Conservation (phyloP, 2,888 invertebrate species). For the Osedax fenrisi region DNA sequence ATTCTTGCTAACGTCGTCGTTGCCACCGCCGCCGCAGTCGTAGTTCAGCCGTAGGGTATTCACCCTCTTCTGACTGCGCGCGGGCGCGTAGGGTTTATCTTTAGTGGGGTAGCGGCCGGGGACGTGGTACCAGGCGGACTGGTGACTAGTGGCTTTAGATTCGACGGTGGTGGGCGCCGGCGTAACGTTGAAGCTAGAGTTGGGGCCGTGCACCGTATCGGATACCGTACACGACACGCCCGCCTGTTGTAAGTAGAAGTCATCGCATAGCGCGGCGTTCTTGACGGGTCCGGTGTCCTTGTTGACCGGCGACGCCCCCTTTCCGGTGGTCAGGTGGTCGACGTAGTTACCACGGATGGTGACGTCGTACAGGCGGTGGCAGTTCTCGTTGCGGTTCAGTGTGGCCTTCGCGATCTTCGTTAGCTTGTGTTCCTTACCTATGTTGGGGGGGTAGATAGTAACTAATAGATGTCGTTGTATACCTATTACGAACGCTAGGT, state of each 20-base stretch:
- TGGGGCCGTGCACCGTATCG: slow-evolving; percentile 37
- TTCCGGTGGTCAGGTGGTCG: not conserved
- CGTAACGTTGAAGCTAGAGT: slow-evolving; percentile 38
- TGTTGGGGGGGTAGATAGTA: too few species aligned
- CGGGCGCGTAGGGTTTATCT: slow-evolving; percentile 37
- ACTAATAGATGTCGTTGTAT: too few species aligned
- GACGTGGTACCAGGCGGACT: slow-evolving; percentile 47
- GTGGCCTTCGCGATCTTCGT: not conserved
- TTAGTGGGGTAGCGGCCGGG: slow-evolving; percentile 43
- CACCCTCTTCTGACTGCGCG: slow-evolving; percentile 39
- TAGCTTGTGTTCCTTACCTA: not conserved
- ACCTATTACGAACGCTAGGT: too few species aligned
- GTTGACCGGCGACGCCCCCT: not conserved
- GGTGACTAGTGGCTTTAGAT: slow-evolving; percentile 38
- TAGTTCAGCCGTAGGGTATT: not conserved
- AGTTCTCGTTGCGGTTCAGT: not conserved
- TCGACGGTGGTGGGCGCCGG: not conserved
- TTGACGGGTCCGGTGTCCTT: not conserved
- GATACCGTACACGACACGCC: not conserved
- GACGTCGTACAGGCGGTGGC: not conserved
- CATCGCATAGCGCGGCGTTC: not conserved
- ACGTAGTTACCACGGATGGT: not conserved
- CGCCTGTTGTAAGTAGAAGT: not conserved
- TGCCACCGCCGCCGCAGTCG: not conserved
- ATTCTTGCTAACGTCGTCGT: too few species aligned